A percentile compares a stretch with the other conserved stretches of the same genome.
Evolutionary conservation across 2,113 vertebrate species (phyloP).

Genomic region (Butorides virescens): DNA sequence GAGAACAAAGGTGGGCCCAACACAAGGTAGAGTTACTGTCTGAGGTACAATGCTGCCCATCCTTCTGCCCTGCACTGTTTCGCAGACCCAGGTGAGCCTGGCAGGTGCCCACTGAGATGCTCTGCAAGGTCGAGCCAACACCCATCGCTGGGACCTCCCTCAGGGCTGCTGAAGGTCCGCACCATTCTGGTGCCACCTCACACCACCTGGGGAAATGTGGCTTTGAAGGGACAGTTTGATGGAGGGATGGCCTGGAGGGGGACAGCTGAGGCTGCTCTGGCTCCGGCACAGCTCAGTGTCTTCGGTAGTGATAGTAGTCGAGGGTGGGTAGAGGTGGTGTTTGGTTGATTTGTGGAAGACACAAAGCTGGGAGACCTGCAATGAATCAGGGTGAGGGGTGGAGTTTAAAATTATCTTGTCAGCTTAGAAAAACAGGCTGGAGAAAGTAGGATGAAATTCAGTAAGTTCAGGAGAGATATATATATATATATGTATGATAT

Average conservation of each 20-base stretch:
- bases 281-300: not conserved
- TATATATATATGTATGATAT: not conserved
- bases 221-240: not conserved
- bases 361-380: not conserved
- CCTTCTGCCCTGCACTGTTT: not conserved
- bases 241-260: not conserved
- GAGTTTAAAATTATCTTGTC: not conserved
- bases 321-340: not conserved
- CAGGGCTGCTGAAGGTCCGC: not conserved
- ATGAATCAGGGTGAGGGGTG: not conserved
- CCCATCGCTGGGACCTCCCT: not conserved
- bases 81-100: not conserved
- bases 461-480: not conserved
- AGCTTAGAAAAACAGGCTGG: not conserved
- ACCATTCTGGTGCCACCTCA: not conserved
- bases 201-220: not conserved
- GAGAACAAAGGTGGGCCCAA: not conserved
- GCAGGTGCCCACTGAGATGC: accelerated
- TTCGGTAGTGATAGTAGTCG: not conserved
- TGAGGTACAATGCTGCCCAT: not conserved
- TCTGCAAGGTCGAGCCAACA: not conserved
- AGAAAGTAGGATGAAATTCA: not conserved
- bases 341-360: not conserved
- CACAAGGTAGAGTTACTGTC: not conserved
- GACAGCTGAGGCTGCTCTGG: not conserved